These are phyloP conservation scores for Cygnus atratus DNA, from an alignment of 2,113 vertebrate species.

Conservation along the genomic window DNA sequence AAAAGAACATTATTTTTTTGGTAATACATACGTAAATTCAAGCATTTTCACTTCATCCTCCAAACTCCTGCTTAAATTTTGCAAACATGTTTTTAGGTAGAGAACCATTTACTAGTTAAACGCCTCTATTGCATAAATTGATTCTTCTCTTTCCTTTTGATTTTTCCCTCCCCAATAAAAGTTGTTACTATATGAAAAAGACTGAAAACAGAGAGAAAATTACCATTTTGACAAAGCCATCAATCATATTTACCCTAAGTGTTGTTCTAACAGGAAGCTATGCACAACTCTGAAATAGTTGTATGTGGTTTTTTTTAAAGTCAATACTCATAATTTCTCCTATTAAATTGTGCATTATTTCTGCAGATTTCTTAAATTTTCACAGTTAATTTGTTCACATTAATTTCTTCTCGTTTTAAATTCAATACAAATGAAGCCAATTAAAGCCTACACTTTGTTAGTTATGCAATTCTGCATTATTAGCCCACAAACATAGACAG, in stretches of 20 bases:
- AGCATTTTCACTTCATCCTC: background rate
- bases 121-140: background rate
- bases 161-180: background rate
- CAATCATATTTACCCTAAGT: background rate
- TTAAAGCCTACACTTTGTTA: background rate
- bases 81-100: background rate
- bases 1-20: background rate
- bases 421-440: background rate
- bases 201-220: background rate
- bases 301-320: background rate
- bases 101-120: background rate
- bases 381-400: background rate
- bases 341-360: background rate
- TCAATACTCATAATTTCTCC: fast-evolving
- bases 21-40: fast-evolving
- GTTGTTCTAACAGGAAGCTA: background rate
- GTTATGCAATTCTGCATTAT: background rate
- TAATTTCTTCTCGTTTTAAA: background rate
- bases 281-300: background rate
- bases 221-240: background rate
- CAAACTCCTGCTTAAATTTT: background rate
- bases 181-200: background rate
- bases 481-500: background rate
- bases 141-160: background rate
- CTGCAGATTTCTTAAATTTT: background rate